These are phyloP conservation scores for Diachrysia chrysitis DNA, from an alignment of 2,888 invertebrate species.

Conservation along the genomic window DNA sequence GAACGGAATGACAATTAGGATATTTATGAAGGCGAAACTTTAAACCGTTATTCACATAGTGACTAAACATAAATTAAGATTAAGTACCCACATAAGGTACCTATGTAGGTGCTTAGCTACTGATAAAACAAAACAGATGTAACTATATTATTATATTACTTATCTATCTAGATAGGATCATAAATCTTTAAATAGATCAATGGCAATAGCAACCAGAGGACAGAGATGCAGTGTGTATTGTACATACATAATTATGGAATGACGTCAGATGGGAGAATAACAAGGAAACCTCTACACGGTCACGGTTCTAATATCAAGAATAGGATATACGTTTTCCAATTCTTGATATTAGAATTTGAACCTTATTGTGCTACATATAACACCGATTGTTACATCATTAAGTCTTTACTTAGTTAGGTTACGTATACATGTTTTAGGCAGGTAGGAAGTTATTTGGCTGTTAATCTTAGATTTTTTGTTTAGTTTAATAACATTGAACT, in stretches of 20 bases:
- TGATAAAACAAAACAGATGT: neutral
- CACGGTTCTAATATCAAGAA: no score
- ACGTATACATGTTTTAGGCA: neutral
- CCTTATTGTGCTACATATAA: neutral
- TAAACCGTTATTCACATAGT: neutral
- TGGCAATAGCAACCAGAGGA: slow-evolving; percentile 12
- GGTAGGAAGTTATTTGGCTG: neutral
- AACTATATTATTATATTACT: neutral
- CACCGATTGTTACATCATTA: slow-evolving; percentile 4
- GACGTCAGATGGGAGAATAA: slow-evolving; percentile 44
- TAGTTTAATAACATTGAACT: no score
- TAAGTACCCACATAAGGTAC: neutral
- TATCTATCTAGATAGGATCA: neutral
- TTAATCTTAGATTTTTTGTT: neutral
- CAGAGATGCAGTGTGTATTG: slow-evolving; percentile 11
- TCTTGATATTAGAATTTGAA: slow-evolving; percentile 14
- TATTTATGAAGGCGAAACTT: neutral
- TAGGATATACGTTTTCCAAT: slow-evolving; percentile 7
- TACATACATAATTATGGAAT: slow-evolving; percentile 34
- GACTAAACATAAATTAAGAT: neutral
- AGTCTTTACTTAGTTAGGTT: neutral
- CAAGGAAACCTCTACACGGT: slow-evolving; percentile 30
- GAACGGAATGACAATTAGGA: neutral
- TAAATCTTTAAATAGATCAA: neutral
- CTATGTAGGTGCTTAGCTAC: neutral